phyloP scores from a whole-genome alignment of 30 jellyfish, hydroid and myxozoan species.

The Mastigias papua region DNA sequence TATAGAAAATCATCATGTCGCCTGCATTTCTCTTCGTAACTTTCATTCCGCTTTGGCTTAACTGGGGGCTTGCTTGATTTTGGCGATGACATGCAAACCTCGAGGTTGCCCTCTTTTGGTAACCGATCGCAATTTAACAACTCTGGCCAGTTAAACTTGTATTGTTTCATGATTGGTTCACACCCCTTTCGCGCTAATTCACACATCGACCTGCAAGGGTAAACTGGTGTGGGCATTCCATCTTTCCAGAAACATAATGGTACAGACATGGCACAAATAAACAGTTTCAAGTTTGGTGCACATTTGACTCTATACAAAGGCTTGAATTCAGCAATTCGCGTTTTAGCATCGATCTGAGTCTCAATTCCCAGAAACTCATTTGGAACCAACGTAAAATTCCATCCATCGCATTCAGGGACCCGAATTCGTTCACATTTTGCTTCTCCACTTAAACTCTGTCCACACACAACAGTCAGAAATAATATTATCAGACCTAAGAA shows the following conservation, averaged over 20 bases:
- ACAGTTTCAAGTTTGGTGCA: slow-evolving; percentile 79
- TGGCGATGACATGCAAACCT: slow-evolving; percentile 78
- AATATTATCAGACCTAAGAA: slow-evolving; percentile 5
- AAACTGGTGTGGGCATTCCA: slow-evolving; percentile 84
- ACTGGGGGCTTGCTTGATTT: slow-evolving; percentile 1
- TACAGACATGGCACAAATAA: slow-evolving; percentile 88
- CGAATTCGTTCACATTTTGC: slow-evolving; percentile 51
- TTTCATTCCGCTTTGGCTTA: background rate
- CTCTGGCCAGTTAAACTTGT: slow-evolving; percentile 90
- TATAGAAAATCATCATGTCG: slow-evolving; percentile 64
- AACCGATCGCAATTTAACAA: slow-evolving; percentile 68
- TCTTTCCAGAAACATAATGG: slow-evolving; percentile 81
- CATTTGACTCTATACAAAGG: slow-evolving; percentile 82
- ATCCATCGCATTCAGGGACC: slow-evolving; percentile 66
- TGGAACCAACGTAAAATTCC: slow-evolving; percentile 83
- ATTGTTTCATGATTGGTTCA: slow-evolving; percentile 86
- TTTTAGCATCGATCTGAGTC: slow-evolving; percentile 81
- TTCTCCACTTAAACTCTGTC: slow-evolving; percentile 37
- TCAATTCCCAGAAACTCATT: slow-evolving; percentile 81
- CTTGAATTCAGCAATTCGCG: slow-evolving; percentile 81
- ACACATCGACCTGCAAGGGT: slow-evolving; percentile 94
- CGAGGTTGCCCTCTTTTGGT: slow-evolving; percentile 34
- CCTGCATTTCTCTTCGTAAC: slow-evolving; percentile 7
- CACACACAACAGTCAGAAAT: slow-evolving; percentile 44
- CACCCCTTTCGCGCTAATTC: slow-evolving; percentile 90